Base-by-base conservation (phyloP, 2,797 vertebrate species). In the Calcarius lapponicus region DNA sequence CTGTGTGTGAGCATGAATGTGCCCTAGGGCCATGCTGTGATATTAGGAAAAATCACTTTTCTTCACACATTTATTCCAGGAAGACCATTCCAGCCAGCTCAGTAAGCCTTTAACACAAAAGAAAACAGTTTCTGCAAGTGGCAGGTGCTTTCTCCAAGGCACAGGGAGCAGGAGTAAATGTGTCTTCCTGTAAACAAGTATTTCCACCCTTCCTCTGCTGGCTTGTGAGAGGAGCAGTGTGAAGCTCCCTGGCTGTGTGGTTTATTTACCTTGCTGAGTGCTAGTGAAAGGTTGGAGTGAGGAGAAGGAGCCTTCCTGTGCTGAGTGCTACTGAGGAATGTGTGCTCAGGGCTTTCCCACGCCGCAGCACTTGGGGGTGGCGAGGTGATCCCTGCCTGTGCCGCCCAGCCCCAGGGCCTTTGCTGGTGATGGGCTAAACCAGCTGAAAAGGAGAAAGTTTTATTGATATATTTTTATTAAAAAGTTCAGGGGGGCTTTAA, bases 231-330 rank as follows among this genome's bases (percentile, higher is more conserved):
- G 75, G 51, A 87, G 18, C 69, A 58, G 47, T 24, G 75, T 79
- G 88, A 92, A 92, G 85, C 61, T 92, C 69, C 81, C 84, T 72
- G 86, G 28, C 85, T 17, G 1, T 34, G 28, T 4, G 7, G 92
- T 97, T 97, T 97, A 95, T 97, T 97, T 97, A 96, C 95, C 82
- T 96, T 96, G 76, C 85, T 86, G 95, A 95, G 92, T 95, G 92
- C 93, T 69, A 88, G 94, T 97, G 97, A 97, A 96, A 96, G 95
- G 92, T 87, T 89, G 81, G 92, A 75, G 67, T 82, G 94, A 93
- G 95, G 81, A 96, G 80, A 74, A 53, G 81, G 90, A 92, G 82
- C 84, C 91, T 95, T 97, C 95, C 95, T 95, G 95, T 89, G 95
- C 92, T 94, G 92, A 92, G 75, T 95, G 95, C 92, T 95, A 8